Evolutionary conservation across 2,888 invertebrate species (phyloP).

Genomic region (Lamellibrachia columna): DNA sequence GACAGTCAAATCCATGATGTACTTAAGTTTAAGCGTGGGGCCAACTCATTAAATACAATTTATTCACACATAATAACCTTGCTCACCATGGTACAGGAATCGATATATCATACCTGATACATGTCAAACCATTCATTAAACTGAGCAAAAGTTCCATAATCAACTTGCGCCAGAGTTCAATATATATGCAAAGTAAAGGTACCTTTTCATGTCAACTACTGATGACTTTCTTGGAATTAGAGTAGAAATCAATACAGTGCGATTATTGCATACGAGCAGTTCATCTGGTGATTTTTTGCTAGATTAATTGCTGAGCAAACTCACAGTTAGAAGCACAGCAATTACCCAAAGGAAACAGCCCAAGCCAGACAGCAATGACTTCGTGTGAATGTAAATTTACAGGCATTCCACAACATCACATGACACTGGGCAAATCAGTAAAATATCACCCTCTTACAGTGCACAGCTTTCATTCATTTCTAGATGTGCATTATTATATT

Average conservation of each 20-base stretch:
- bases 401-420: not conserved
- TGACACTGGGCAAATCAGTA: not conserved
- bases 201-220: slow-evolving; percentile 10
- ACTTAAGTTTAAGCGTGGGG: not conserved
- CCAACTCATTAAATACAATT: slow-evolving; percentile 5
- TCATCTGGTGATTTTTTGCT: slow-evolving; percentile 16
- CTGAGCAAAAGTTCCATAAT: slow-evolving; percentile 10
- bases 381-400: not conserved
- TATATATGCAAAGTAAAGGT: slow-evolving; percentile 12
- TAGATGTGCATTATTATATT: no score
- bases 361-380: not conserved
- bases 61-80: slow-evolving; percentile 16
- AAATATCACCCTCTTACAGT: not conserved
- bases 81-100: not conserved
- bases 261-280: slow-evolving; percentile 10
- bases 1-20: slow-evolving; percentile 16
- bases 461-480: not conserved
- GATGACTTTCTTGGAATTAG: slow-evolving; percentile 6
- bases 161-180: not conserved
- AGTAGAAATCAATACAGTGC: slow-evolving; percentile 12
- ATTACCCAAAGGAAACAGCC: not conserved
- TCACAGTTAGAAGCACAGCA: not conserved
- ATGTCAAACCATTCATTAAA: slow-evolving; percentile 16
- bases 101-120: slow-evolving; percentile 16
- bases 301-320: slow-evolving; percentile 16